Evolutionary conservation across 2,797 vertebrate genomes (phyloP).

Genomic region (Coregonus sp.): DNA sequence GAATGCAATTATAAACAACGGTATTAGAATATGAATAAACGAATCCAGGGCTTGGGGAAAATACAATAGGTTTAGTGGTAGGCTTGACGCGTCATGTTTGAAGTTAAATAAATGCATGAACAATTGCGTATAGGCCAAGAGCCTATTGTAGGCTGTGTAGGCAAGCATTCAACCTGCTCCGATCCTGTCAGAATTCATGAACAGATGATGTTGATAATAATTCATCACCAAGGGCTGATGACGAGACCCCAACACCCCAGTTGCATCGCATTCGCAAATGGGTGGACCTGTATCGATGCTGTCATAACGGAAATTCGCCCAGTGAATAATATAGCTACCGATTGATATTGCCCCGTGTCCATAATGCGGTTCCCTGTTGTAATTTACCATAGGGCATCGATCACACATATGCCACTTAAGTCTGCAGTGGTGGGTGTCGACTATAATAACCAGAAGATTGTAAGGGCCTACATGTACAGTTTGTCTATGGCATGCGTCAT

Average conservation of each 20-base stretch:
- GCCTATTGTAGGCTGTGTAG: conserved; percentile 30
- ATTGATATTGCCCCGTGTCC: conserved; percentile 14
- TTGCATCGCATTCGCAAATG: conserved; percentile 39
- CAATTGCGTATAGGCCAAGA: conserved; percentile 19
- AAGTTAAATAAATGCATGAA: conserved; percentile 10
- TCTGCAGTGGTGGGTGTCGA: conserved; percentile 19
- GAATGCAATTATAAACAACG: conserved; percentile 41
- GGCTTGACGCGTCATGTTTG: not conserved
- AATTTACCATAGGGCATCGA: conserved; percentile 19
- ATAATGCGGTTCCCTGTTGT: conserved; percentile 15
- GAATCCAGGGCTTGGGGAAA: not conserved
- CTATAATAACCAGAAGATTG: conserved; percentile 39
- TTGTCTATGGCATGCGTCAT: conserved; percentile 30
- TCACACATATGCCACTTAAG: conserved; percentile 16
- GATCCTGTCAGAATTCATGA: conserved; percentile 2
- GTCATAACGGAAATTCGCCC: conserved; percentile 45
- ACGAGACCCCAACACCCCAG: conserved; percentile 29
- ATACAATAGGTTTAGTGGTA: conserved; percentile 2
- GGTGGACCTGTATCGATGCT: conserved; percentile 28
- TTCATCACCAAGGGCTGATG: conserved; percentile 29
- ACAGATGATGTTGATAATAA: conserved; percentile 23
- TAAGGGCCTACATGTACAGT: conserved; percentile 40
- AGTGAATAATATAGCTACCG: conserved; percentile 1
- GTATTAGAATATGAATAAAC: conserved; percentile 36
- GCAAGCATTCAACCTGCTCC: conserved; percentile 28